A percentile compares a stretch with the other conserved stretches of the same genome.
Evolutionary conservation across 2,113 vertebrate species (phyloP).

Genomic region (Sphaerodactylus townsendi): DNA sequence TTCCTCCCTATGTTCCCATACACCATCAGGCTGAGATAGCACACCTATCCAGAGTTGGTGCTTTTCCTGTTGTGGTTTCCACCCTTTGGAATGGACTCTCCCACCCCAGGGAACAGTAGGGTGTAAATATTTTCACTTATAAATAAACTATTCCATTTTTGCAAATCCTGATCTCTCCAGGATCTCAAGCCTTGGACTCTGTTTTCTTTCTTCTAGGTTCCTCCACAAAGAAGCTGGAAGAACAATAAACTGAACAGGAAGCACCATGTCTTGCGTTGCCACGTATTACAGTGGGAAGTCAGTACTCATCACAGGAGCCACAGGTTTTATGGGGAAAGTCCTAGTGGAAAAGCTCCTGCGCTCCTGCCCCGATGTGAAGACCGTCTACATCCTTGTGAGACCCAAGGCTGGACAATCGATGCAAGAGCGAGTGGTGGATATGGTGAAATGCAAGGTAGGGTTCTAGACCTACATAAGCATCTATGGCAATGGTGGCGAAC

Average conservation of each 20-base stretch:
- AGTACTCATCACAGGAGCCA: slow-evolving; percentile 91
- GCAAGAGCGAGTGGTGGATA: slow-evolving; percentile 86
- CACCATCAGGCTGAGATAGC: too few species aligned
- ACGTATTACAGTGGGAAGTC: slow-evolving; percentile 89
- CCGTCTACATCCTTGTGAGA: slow-evolving; percentile 89
- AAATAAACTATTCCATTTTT: background rate
- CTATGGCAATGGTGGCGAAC: background rate
- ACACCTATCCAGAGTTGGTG: too few species aligned
- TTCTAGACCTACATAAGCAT: background rate
- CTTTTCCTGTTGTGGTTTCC: too few species aligned
- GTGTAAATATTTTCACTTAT: too few species aligned
- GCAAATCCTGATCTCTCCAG: background rate
- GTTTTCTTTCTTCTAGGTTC: slow-evolving; percentile 64
- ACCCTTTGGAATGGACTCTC: too few species aligned
- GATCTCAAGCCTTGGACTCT: slow-evolving; percentile 9
- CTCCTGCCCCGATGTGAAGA: slow-evolving; percentile 85
- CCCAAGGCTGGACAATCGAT: slow-evolving; percentile 90
- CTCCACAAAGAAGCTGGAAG: slow-evolving; percentile 46
- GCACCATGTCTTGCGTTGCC: slow-evolving; percentile 82
- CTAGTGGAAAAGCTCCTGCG: slow-evolving; percentile 93
- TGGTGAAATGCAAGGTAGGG: slow-evolving; percentile 90
- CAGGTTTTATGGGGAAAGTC: slow-evolving; percentile 96
- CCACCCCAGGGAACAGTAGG: too few species aligned
- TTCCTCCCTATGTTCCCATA: too few species aligned
- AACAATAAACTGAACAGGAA: slow-evolving; percentile 27